Conservation (phyloP, 2,113 vertebrate genomes). For the Phalacrocorax aristotelis region DNA sequence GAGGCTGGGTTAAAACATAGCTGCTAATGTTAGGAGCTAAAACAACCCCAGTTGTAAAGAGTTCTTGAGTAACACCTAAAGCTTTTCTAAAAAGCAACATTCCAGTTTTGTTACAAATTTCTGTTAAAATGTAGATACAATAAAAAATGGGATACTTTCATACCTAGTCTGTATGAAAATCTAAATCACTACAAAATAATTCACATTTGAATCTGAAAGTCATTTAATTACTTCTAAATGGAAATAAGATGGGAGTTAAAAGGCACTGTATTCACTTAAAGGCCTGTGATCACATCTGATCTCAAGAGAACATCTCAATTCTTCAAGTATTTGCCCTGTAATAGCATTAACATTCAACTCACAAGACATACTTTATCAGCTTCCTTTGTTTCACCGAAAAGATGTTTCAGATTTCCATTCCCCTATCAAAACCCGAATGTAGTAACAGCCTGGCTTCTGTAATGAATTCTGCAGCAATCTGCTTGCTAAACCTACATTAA, state of each 20-base stretch:
- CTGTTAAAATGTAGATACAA: neutral
- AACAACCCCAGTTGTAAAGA: neutral
- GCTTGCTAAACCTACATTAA: neutral
- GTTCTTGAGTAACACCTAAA: neutral
- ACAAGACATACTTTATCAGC: neutral
- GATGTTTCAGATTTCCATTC: neutral
- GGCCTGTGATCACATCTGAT: neutral
- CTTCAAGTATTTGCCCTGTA: neutral
- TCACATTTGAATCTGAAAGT: neutral
- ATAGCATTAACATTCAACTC: neutral
- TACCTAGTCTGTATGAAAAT: neutral
- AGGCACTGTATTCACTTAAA: neutral
- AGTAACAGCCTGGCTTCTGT: neutral
- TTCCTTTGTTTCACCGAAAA: neutral
- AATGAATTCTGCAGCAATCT: neutral
- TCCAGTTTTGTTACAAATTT: neutral
- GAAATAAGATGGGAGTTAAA: neutral
- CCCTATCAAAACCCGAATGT: neutral
- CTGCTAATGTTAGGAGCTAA: neutral
- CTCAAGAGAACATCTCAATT: neutral
- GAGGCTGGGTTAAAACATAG: neutral
- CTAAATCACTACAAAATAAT: neutral
- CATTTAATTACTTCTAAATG: neutral
- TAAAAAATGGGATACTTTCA: neutral
- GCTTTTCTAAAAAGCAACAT: neutral